phyloP scores from a whole-genome alignment of 2,888 invertebrate species.

The Platycheirus albimanus region DNA sequence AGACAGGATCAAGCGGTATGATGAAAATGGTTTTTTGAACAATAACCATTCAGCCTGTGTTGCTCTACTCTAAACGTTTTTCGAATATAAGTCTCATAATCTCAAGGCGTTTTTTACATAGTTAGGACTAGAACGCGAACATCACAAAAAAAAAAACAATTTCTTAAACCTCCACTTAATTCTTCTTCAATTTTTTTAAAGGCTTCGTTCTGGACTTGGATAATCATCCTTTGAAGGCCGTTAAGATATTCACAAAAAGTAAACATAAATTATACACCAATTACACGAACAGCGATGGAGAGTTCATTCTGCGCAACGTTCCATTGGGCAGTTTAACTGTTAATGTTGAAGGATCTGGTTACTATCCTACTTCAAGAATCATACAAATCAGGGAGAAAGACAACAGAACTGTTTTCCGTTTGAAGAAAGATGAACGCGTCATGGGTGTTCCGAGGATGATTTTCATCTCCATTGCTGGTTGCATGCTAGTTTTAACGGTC shows the following conservation, averaged over 20 bases:
- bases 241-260: slow-evolving; percentile 82
- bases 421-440: slow-evolving; percentile 87
- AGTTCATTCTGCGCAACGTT: slow-evolving; percentile 77
- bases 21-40: too few relatives aligned
- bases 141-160: too few relatives aligned
- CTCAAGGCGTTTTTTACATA: too few relatives aligned
- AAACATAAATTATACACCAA: slow-evolving; percentile 79
- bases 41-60: too few relatives aligned
- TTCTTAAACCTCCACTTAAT: background rate
- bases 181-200: slow-evolving; percentile 14
- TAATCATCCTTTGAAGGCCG: slow-evolving; percentile 85
- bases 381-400: slow-evolving; percentile 78
- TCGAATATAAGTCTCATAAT: too few relatives aligned
- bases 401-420: slow-evolving; percentile 86
- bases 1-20: too few relatives aligned
- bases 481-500: slow-evolving; percentile 78
- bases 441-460: slow-evolving; percentile 90
- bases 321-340: slow-evolving; percentile 83
- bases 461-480: slow-evolving; percentile 89
- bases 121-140: too few relatives aligned
- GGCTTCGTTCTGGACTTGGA: slow-evolving; percentile 86
- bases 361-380: slow-evolving; percentile 83
- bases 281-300: slow-evolving; percentile 79
- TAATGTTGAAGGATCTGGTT: slow-evolving; percentile 85
- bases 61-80: too few relatives aligned